Conservation (phyloP, 2,797 vertebrate species). For the Scolopax rusticola region DNA sequence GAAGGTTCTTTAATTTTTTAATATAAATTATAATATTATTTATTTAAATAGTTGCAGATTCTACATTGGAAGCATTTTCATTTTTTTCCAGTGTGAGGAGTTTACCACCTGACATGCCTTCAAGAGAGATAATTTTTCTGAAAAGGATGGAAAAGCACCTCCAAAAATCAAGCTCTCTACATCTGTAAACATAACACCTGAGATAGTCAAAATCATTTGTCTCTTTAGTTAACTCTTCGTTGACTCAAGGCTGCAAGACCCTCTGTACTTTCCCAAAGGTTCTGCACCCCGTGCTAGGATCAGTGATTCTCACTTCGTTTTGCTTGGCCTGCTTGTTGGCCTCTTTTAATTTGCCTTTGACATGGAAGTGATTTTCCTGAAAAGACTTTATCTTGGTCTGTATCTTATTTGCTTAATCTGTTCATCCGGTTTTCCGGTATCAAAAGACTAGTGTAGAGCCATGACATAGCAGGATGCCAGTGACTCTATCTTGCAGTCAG, state of each 20-base stretch:
- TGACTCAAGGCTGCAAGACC: neutral
- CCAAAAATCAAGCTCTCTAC: neutral
- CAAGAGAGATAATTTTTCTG: neutral
- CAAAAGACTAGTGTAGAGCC: neutral
- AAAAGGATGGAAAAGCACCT: neutral
- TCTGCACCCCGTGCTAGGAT: neutral
- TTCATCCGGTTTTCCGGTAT: neutral
- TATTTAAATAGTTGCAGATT: constrained; percentile 6
- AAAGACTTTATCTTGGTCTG: neutral
- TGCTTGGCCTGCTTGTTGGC: neutral
- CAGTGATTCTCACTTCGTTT: neutral
- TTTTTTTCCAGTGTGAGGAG: neutral
- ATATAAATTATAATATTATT: neutral
- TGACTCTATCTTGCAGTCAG: neutral
- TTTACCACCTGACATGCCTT: neutral
- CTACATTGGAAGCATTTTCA: neutral
- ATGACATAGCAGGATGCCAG: neutral
- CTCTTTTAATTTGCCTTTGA: neutral
- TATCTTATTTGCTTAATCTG: neutral
- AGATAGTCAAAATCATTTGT: neutral
- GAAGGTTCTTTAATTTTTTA: neutral
- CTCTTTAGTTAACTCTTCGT: neutral
- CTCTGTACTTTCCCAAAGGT: neutral
- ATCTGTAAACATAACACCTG: neutral
- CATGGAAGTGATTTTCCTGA: neutral